Evolutionary conservation across 2,888 invertebrate genomes (phyloP).

Genomic region (Eupithecia subumbrata): DNA sequence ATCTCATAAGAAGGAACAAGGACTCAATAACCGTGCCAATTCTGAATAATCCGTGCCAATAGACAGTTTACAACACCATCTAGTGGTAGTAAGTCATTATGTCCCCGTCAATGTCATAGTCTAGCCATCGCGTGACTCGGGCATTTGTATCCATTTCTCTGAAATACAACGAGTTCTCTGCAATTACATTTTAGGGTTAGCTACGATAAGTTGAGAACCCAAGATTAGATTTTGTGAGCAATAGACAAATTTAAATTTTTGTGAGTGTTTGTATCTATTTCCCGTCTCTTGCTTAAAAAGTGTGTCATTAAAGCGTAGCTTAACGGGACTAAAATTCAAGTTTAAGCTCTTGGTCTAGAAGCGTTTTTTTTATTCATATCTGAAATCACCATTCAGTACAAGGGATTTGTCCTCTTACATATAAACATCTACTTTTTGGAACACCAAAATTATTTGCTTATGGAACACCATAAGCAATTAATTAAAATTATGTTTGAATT

Average conservation of each 20-base stretch:
- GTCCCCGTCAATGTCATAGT: slow-evolving; percentile 17
- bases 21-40: neutral
- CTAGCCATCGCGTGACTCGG: slow-evolving; percentile 27
- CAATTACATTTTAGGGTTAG: neutral
- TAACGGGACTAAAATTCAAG: too few species aligned
- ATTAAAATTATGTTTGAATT: too few species aligned
- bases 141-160: slow-evolving; percentile 16
- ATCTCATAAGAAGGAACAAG: neutral
- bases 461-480: too few species aligned
- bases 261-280: neutral
- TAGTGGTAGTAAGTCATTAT: slow-evolving; percentile 18
- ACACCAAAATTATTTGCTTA: too few species aligned
- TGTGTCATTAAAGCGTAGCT: too few species aligned
- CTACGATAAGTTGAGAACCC: neutral
- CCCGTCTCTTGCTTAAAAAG: too few species aligned
- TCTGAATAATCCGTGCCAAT: neutral
- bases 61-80: slow-evolving; percentile 18
- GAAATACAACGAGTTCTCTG: slow-evolving; percentile 8
- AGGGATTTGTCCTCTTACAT: too few species aligned
- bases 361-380: too few species aligned
- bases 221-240: neutral
- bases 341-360: too few species aligned
- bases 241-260: neutral
- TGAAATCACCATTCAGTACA: too few species aligned
- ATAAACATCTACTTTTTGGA: too few species aligned